phyloP scores from a whole-genome alignment of 2,888 invertebrate genomes.

The Mayetiola destructor region DNA sequence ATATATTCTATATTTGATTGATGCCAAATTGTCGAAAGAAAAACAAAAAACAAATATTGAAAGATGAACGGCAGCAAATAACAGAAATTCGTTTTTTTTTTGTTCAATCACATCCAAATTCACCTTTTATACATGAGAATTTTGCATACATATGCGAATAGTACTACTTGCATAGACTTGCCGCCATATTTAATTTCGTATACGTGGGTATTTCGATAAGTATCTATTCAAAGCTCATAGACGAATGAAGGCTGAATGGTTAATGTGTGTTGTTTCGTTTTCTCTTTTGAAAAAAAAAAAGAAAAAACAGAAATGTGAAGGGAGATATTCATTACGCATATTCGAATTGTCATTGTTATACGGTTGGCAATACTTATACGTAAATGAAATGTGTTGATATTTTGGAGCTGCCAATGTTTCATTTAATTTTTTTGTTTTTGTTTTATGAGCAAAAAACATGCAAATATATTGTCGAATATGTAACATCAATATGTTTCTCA shows the following conservation, averaged over 20 bases:
- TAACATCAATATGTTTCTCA: no score
- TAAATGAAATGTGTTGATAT: not conserved
- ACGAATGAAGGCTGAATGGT: constrained; percentile 9
- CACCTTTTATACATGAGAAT: not conserved
- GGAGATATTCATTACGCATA: no score
- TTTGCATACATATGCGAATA: not conserved
- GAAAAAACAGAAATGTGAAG: no score
- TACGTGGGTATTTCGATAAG: not conserved
- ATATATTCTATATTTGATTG: no score
- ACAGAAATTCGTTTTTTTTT: not conserved
- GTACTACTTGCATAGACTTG: no score
- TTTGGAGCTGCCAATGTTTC: no score
- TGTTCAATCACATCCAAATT: not conserved
- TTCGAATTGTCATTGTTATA: constrained; percentile 7
- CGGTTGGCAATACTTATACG: not conserved
- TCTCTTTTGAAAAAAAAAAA: not conserved
- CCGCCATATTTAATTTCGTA: constrained; percentile 12
- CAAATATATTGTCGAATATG: no score
- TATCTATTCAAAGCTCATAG: not conserved
- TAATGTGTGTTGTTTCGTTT: not conserved
- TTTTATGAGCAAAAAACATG: no score
- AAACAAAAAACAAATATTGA: no score
- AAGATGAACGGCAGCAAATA: not conserved
- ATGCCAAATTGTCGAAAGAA: no score
- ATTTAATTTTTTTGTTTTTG: no score